Evolutionary conservation across 1,140 invertebrate genomes (phyloP).

Genomic region (Wasmannia auropunctata): DNA sequence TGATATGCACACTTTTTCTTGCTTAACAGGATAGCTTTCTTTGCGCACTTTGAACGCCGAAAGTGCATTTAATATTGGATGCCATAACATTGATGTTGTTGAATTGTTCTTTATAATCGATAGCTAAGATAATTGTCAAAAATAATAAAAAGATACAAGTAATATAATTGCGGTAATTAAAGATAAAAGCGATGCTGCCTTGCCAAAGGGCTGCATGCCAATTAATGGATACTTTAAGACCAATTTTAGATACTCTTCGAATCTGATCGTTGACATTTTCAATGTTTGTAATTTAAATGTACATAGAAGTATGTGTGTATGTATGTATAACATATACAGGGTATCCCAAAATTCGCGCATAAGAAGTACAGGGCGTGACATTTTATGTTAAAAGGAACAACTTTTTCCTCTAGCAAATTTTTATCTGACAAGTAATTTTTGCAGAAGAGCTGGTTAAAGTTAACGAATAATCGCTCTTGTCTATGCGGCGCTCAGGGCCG

Average conservation of each 20-base stretch:
- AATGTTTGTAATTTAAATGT: slow-evolving; percentile 2
- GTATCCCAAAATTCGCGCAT: no score
- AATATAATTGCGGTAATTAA: slow-evolving; percentile 57
- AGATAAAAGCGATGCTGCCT: slow-evolving; percentile 5
- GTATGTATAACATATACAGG: no score
- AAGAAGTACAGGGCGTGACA: no score
- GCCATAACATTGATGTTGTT: neutral
- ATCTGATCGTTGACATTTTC: neutral
- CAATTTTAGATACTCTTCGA: slow-evolving; percentile 12
- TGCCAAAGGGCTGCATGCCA: slow-evolving; percentile 52
- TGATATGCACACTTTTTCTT: neutral
- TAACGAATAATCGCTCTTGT: no score
- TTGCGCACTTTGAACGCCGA: no score
- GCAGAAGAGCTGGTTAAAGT: no score
- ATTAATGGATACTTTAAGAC: neutral
- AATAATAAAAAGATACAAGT: slow-evolving; percentile 63
- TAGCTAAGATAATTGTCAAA: slow-evolving; percentile 23
- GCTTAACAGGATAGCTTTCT: neutral
- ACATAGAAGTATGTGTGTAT: no score
- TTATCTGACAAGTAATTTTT: no score
- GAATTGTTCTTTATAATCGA: slow-evolving; percentile 26
- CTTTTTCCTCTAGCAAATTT: no score
- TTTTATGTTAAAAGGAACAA: no score
- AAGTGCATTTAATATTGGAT: slow-evolving; percentile 26
- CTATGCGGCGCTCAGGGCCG: no score